A percentile compares a stretch with the other conserved stretches of the same genome.
Conservation (phyloP, 1,140 invertebrate species). For the Drosophila ohnishii region DNA sequence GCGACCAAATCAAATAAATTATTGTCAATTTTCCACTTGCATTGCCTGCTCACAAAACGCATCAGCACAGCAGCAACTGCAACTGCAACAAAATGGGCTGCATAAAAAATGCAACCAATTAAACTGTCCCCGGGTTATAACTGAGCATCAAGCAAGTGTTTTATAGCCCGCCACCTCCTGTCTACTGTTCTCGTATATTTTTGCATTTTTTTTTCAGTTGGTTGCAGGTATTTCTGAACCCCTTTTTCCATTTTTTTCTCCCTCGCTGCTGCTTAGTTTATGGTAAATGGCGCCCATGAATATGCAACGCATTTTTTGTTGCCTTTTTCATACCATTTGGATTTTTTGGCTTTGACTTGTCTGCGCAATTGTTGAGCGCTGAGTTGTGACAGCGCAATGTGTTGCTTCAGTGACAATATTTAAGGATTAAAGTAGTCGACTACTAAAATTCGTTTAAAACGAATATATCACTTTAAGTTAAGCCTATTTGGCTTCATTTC, state of each 20-base stretch:
- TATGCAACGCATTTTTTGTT: constrained; percentile 61
- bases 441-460: neutral
- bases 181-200: constrained; percentile 10
- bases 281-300: constrained; percentile 62
- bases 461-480: neutral
- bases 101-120: constrained; percentile 82
- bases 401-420: constrained; percentile 4
- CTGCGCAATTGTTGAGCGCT: constrained; percentile 24
- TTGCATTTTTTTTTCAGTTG: constrained; percentile 37
- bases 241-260: constrained; percentile 2
- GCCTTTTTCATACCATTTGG: constrained; percentile 15
- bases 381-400: constrained; percentile 21
- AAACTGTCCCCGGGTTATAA: constrained; percentile 82
- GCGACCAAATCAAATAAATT: constrained; percentile 75
- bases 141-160: constrained; percentile 79
- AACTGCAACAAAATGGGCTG: constrained; percentile 31
- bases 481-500: neutral
- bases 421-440: constrained; percentile 21
- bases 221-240: constrained; percentile 57
- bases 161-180: constrained; percentile 64
- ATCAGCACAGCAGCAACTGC: neutral
- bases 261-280: constrained; percentile 64
- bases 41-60: constrained; percentile 30
- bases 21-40: constrained; percentile 80
- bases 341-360: constrained; percentile 44